phyloP scores from a whole-genome alignment of 2,797 vertebrate species.

The Acanthopagrus latus region DNA sequence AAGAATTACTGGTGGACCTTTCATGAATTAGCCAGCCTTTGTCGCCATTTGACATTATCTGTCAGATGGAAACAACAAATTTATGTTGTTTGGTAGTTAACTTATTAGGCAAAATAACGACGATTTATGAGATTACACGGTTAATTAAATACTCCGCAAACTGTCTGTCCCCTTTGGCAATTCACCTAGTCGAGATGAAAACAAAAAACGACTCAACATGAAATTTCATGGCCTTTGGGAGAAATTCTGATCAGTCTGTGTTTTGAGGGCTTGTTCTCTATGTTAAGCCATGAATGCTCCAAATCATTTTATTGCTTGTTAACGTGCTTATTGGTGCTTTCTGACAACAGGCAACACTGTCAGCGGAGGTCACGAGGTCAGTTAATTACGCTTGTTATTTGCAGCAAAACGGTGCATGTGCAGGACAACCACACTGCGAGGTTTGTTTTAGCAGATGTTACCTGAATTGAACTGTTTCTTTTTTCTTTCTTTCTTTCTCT shows the following conservation, averaged over 20 bases:
- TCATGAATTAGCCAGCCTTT: constrained; percentile 12
- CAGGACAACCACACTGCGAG: constrained; percentile 30
- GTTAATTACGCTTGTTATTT: constrained; percentile 75
- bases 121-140: constrained; percentile 68
- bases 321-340: constrained; percentile 64
- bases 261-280: constrained; percentile 13
- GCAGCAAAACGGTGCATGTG: constrained; percentile 63
- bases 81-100: constrained; percentile 62
- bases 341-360: constrained; percentile 71
- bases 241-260: background rate
- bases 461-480: constrained; percentile 38
- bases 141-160: constrained; percentile 62
- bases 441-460: constrained; percentile 60
- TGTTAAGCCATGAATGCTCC: constrained; percentile 7
- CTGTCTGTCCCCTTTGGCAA: constrained; percentile 38
- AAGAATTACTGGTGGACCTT: constrained; percentile 27
- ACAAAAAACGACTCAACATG: constrained; percentile 1
- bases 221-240: constrained; percentile 1
- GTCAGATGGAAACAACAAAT: constrained; percentile 40
- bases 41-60: constrained; percentile 49
- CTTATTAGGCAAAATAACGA: constrained; percentile 53
- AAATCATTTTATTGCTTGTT: constrained; percentile 72
- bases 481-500: constrained; percentile 28
- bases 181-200: constrained; percentile 32
- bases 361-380: constrained; percentile 81